Evolutionary conservation across 2,888 invertebrate genomes (phyloP).

Genomic region (Helobdella robusta): DNA sequence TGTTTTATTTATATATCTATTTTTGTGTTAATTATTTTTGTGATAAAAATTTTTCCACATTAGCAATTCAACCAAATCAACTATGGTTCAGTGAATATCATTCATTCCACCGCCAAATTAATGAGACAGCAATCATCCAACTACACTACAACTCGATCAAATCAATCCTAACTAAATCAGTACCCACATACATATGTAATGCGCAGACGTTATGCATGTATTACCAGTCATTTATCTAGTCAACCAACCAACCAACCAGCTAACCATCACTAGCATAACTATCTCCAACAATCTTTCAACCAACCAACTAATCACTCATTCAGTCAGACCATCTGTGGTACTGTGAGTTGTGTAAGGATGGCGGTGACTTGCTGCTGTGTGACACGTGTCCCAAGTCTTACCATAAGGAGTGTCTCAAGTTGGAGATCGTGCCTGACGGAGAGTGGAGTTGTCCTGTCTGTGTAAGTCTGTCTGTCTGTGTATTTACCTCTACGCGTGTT

Average conservation of each 20-base stretch:
- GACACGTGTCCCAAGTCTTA: constrained; percentile 36
- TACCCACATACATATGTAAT: too few species aligned
- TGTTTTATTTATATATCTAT: too few species aligned
- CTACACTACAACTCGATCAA: background rate
- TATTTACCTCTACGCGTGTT: background rate
- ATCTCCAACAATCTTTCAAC: background rate
- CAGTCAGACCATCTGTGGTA: constrained; percentile 37
- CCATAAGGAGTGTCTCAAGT: constrained; percentile 36
- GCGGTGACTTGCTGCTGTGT: constrained; percentile 37
- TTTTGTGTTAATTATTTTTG: too few species aligned
- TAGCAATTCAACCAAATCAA: too few species aligned
- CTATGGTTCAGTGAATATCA: too few species aligned
- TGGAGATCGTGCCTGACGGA: constrained; percentile 36
- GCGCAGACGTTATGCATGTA: too few species aligned
- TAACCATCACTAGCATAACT: constrained; percentile 1
- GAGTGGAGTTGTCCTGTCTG: constrained; percentile 38
- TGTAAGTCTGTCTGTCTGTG: constrained; percentile 31
- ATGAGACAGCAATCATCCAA: background rate
- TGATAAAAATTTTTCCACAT: too few species aligned
- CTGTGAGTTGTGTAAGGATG: constrained; percentile 36
- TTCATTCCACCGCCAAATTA: too few species aligned
- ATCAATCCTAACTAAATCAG: too few species aligned
- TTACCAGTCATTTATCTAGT: too few species aligned
- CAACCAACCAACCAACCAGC: too few species aligned
- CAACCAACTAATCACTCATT: too few species aligned